These are phyloP conservation scores for Canis aureus DNA, from an alignment of 2,113 vertebrate species.

Conservation along the genomic window DNA sequence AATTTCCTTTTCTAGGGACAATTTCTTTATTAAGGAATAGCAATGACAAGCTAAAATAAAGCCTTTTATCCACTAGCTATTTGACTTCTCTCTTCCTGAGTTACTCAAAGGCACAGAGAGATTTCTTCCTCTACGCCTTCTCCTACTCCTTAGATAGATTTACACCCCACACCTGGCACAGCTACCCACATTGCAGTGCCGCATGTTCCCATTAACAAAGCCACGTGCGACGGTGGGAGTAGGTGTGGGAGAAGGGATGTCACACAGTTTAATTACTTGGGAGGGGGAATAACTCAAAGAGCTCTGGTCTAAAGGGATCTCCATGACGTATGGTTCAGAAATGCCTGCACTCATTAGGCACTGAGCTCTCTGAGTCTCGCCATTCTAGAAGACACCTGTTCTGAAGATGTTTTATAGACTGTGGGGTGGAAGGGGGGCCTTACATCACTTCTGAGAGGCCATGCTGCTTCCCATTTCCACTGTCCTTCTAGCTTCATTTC, in stretches of 20 bases:
- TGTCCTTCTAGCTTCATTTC: background rate
- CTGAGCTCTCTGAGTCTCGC: background rate
- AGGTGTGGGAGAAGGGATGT: background rate
- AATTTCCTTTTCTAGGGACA: background rate
- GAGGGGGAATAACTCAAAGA: background rate
- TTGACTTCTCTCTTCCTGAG: slow-evolving; percentile 7
- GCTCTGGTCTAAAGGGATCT: background rate
- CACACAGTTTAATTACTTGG: background rate
- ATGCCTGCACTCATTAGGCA: background rate
- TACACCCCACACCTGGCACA: slow-evolving; percentile 4
- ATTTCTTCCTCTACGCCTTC: background rate
- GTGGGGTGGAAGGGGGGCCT: fast-evolving
- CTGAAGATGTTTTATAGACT: slow-evolving; percentile 52
- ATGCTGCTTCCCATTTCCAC: background rate
- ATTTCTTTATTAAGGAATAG: background rate
- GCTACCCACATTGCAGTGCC: fast-evolving
- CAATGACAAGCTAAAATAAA: slow-evolving; percentile 22
- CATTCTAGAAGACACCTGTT: background rate
- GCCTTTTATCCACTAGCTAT: background rate
- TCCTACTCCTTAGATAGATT: background rate
- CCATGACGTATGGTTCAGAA: background rate
- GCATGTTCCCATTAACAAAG: background rate
- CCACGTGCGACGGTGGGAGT: background rate
- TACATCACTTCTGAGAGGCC: background rate
- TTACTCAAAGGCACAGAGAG: background rate